Conservation (phyloP, 2,113 vertebrate species). For the Phyllostomus hastatus region DNA sequence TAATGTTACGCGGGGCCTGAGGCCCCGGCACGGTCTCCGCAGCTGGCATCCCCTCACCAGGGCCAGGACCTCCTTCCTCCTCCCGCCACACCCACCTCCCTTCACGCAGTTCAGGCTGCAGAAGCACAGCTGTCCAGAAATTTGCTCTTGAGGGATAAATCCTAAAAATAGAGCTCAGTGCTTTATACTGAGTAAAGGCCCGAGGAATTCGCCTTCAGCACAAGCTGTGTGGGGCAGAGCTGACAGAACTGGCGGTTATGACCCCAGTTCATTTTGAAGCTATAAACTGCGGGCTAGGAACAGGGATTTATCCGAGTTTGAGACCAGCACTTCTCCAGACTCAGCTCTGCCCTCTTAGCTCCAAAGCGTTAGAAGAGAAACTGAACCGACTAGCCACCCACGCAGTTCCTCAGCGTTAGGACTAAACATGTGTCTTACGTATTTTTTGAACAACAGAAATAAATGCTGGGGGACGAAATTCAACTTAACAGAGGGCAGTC, state of each 20-base stretch:
- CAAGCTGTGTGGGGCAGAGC: conserved; percentile 50
- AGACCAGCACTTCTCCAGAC: conserved; percentile 43
- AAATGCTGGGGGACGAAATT: conserved; percentile 65
- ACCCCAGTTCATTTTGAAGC: conserved; percentile 47
- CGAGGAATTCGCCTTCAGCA: conserved; percentile 53
- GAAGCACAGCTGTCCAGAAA: conserved; percentile 60
- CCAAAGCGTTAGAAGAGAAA: conserved; percentile 51
- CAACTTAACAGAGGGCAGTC: conserved; percentile 73
- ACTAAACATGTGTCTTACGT: conserved; percentile 43
- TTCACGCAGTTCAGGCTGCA: conserved; percentile 53
- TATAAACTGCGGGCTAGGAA: conserved; percentile 56
- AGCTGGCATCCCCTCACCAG: not conserved
- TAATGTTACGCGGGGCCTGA: not conserved
- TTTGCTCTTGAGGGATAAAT: conserved; percentile 62
- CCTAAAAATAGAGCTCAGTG: conserved; percentile 60
- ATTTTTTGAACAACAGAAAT: conserved; percentile 52
- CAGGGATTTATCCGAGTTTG: conserved; percentile 9
- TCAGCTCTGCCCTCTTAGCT: conserved; percentile 31
- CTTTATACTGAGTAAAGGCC: conserved; percentile 53
- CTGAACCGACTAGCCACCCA: conserved; percentile 42
- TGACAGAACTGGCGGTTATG: conserved; percentile 43
- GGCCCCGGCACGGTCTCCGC: not conserved
- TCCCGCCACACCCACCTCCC: not conserved
- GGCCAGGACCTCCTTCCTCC: not conserved
- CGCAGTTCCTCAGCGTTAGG: conserved; percentile 31